Percentiles rank a stretch among this genome's conserved stretches.
phyloP scores from a whole-genome alignment of 1,140 invertebrate genomes.

The Sycophaga agraensis region DNA sequence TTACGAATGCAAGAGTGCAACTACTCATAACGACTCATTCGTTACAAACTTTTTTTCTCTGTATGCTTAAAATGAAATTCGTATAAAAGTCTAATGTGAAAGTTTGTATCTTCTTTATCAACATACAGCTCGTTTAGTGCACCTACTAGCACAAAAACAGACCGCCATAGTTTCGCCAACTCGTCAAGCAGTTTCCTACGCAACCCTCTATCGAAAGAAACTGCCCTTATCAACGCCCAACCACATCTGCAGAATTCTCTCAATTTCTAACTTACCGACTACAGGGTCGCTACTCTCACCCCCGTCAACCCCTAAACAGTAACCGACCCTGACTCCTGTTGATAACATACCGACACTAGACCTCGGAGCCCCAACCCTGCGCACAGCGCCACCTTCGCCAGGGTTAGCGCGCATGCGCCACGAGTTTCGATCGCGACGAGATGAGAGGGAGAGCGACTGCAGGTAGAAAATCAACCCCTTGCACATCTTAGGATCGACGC shows the following conservation, averaged over 20 bases:
- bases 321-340: background rate
- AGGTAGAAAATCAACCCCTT: slow-evolving; percentile 11
- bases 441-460: background rate
- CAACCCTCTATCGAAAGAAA: background rate
- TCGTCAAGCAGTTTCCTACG: background rate
- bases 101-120: background rate
- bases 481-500: background rate
- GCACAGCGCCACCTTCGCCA: slow-evolving; percentile 39
- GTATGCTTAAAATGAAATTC: too few relatives aligned
- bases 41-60: too few relatives aligned
- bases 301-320: too few relatives aligned
- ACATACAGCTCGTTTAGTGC: background rate
- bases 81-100: too few relatives aligned
- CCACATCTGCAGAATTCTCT: background rate
- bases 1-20: too few relatives aligned
- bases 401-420: slow-evolving; percentile 47
- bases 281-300: background rate
- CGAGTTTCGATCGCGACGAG: slow-evolving; percentile 42
- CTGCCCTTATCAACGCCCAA: background rate
- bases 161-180: background rate
- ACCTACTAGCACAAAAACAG: background rate
- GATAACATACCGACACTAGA: background rate
- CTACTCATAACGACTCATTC: too few relatives aligned
- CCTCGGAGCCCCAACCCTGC: too few relatives aligned
- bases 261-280: background rate